Percentiles rank a stretch among this genome's conserved stretches.
Conservation (phyloP, 2,797 vertebrate genomes). For the Ceryle rudis region DNA sequence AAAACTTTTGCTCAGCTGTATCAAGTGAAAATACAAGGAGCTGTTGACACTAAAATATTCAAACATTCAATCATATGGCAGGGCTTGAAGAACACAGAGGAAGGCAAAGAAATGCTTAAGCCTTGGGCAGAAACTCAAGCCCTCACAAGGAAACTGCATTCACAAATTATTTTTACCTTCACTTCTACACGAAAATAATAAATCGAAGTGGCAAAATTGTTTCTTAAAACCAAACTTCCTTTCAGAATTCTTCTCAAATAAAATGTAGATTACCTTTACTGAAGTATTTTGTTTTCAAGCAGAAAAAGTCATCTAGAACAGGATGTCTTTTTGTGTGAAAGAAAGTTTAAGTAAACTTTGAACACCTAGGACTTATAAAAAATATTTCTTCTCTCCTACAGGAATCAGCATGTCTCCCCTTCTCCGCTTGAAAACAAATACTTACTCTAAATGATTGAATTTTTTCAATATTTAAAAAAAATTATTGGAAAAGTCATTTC, state of each 20-base stretch:
- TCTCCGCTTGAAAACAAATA: not conserved
- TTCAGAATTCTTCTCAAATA: conserved; percentile 44
- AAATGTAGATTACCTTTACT: conserved; percentile 4
- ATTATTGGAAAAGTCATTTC: not conserved
- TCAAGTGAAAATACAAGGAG: conserved; percentile 32
- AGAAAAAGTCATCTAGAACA: not conserved
- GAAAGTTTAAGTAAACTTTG: not conserved
- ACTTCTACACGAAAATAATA: not conserved
- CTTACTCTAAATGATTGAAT: not conserved
- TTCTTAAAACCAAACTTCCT: conserved; percentile 9
- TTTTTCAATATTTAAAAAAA: not conserved
- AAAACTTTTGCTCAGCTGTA: conserved; percentile 28
- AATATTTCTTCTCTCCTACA: not conserved
- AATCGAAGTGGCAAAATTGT: not conserved
- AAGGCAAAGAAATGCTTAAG: conserved; percentile 16
- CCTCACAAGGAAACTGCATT: conserved; percentile 15
- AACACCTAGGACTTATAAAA: not conserved
- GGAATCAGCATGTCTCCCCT: not conserved
- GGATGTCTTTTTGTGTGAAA: not conserved
- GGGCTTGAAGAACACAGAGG: conserved; percentile 45
- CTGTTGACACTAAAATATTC: conserved; percentile 39
- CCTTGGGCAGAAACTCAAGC: conserved; percentile 34
- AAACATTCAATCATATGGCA: not conserved
- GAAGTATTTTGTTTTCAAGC: not conserved
- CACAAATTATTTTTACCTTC: conserved; percentile 44